Evolutionary conservation across 2,888 invertebrate genomes (phyloP).

Genomic region (Cactoblastis cactorum): DNA sequence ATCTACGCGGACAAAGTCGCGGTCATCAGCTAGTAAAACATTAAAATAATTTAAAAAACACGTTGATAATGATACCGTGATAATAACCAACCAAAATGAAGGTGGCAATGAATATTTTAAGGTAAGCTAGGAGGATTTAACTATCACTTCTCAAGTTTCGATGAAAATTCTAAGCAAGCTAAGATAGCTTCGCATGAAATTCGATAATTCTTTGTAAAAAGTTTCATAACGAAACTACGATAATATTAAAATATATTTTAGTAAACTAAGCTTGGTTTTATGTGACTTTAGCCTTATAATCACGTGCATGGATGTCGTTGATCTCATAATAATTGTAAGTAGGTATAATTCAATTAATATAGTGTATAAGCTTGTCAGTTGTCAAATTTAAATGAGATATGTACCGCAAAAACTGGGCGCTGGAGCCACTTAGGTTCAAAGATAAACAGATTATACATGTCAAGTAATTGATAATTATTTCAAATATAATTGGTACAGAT

Average conservation of each 20-base stretch:
- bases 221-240: too few species aligned
- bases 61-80: too few species aligned
- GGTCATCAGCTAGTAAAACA: too few species aligned
- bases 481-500: not conserved
- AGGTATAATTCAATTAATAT: slow-evolving; percentile 20
- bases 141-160: too few species aligned
- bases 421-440: not conserved
- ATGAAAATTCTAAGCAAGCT: too few species aligned
- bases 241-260: not conserved
- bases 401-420: not conserved
- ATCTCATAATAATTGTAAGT: slow-evolving; percentile 27
- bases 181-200: too few species aligned
- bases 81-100: too few species aligned
- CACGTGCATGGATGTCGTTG: slow-evolving; percentile 33
- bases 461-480: not conserved
- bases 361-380: slow-evolving; percentile 20
- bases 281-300: not conserved
- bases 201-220: too few species aligned
- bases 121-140: too few species aligned
- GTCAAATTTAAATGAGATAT: slow-evolving; percentile 21
- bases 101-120: too few species aligned
- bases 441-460: not conserved
- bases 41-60: too few species aligned
- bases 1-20: too few species aligned
- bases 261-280: not conserved